Evolutionary conservation across 2,113 vertebrate species (phyloP).

Genomic region (Chionis minor): DNA sequence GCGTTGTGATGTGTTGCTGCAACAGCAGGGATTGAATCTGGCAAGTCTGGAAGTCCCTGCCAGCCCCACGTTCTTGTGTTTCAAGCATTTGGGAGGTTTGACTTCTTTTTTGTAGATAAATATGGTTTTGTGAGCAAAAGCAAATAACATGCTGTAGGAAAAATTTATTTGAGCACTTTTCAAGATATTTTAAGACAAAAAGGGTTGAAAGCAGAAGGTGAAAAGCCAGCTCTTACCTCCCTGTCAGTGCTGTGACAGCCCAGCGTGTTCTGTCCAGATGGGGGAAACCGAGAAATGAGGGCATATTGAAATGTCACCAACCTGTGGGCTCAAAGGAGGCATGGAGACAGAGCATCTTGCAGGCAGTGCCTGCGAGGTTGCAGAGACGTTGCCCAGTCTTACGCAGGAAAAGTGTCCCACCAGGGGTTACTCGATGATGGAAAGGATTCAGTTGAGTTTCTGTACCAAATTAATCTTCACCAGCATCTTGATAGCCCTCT

Average conservation of each 20-base stretch:
- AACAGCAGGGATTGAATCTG: conserved; percentile 17
- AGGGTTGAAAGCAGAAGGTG: background rate
- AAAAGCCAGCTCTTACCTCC: background rate
- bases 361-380: background rate
- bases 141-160: conserved; percentile 27
- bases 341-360: background rate
- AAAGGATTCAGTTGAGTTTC: background rate
- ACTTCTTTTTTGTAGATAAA: conserved; percentile 14
- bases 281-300: background rate
- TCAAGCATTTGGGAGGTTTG: conserved; percentile 13
- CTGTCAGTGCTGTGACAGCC: background rate
- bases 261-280: background rate
- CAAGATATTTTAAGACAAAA: background rate
- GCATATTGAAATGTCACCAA: background rate
- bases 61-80: conserved; percentile 4
- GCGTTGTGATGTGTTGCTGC: background rate
- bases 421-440: rapidly evolving
- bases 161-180: background rate
- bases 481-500: background rate
- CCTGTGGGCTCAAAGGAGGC: background rate
- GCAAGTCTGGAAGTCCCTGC: conserved; percentile 13
- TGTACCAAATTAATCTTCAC: background rate
- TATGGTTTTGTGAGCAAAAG: conserved; percentile 15
- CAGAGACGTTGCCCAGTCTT: background rate
- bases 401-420: background rate